Conservation (phyloP, 2,113 vertebrate species). For the Phoxinus phoxinus region DNA sequence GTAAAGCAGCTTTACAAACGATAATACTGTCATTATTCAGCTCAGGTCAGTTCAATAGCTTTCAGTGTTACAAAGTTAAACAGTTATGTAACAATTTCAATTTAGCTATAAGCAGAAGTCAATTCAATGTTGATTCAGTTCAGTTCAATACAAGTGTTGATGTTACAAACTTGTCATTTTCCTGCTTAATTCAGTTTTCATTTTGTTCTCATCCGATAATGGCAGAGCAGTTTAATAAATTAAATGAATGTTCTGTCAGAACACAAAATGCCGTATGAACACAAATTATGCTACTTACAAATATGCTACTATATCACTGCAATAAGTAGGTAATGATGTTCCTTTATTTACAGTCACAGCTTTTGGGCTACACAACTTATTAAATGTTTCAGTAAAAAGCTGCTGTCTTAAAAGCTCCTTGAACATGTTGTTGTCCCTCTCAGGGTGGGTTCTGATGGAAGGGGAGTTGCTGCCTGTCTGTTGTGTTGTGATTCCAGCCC, state of each 20-base stretch:
- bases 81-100: neutral
- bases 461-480: constrained; percentile 49
- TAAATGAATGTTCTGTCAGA: too few relatives aligned
- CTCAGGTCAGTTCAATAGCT: neutral
- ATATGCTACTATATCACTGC: neutral
- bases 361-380: constrained; percentile 3
- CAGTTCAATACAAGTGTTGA: neutral
- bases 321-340: neutral
- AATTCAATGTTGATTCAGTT: neutral
- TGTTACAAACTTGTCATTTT: neutral
- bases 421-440: constrained; percentile 23
- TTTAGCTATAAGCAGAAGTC: neutral
- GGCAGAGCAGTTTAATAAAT: neutral
- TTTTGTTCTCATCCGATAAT: neutral
- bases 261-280: neutral
- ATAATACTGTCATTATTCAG: neutral
- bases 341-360: neutral
- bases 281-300: neutral
- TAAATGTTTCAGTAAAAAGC: constrained; percentile 13
- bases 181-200: neutral
- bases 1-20: neutral
- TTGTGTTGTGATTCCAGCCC: constrained; percentile 23
- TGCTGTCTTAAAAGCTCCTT: constrained; percentile 10
- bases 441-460: constrained; percentile 36
- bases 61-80: neutral